These are phyloP conservation scores for Leptinotarsa rubiginosa DNA, from an alignment of 2,888 invertebrate genomes.

Conservation along the genomic window DNA sequence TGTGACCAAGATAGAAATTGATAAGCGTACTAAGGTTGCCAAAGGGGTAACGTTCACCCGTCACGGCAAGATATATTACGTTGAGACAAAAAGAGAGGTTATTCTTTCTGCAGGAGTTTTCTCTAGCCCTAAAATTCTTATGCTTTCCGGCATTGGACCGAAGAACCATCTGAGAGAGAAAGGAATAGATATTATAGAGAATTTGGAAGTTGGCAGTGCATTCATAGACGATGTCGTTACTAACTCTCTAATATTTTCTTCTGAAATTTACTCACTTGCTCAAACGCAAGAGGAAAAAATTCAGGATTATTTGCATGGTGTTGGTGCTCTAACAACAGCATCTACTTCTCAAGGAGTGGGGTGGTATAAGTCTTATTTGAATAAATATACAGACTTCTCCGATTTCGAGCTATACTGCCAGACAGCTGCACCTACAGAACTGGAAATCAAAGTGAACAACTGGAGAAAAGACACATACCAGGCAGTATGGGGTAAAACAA, in stretches of 20 bases:
- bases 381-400: background rate
- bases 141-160: constrained; percentile 85
- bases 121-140: constrained; percentile 83
- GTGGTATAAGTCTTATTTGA: constrained; percentile 15
- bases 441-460: background rate
- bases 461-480: constrained; percentile 52
- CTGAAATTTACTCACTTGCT: constrained; percentile 73
- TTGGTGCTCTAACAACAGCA: constrained; percentile 32
- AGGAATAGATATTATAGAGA: constrained; percentile 74
- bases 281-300: constrained; percentile 67
- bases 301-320: constrained; percentile 62
- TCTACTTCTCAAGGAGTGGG: constrained; percentile 7
- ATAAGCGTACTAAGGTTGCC: constrained; percentile 70
- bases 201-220: constrained; percentile 81
- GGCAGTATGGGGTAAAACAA: constrained; percentile 63
- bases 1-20: constrained; percentile 72
- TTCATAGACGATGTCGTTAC: constrained; percentile 81
- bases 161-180: constrained; percentile 70
- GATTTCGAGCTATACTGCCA: constrained; percentile 25
- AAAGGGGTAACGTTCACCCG: constrained; percentile 77
- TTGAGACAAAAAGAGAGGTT: constrained; percentile 77
- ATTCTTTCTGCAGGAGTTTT: constrained; percentile 83
- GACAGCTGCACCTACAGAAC: background rate
- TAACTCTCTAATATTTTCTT: constrained; percentile 76
- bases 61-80: constrained; percentile 68